Evolutionary conservation across 2,888 invertebrate species (phyloP).

Genomic region (Nephrotoma guestfalica): DNA sequence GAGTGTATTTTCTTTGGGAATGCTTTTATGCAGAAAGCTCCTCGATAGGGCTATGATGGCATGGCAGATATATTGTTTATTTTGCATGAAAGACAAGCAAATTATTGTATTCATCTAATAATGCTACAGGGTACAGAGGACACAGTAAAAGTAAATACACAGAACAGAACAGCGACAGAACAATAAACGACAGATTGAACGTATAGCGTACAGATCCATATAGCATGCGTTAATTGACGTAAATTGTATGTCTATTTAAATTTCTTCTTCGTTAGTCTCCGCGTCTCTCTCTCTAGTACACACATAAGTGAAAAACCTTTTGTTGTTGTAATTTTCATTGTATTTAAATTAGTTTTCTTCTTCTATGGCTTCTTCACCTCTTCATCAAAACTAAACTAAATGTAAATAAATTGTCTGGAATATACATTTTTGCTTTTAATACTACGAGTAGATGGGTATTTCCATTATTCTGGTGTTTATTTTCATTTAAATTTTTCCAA

Average conservation of each 20-base stretch:
- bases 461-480: neutral
- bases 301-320: neutral
- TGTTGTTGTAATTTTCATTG: neutral
- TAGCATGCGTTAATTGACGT: neutral
- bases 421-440: neutral
- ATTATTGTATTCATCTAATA: neutral
- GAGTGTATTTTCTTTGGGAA: too few relatives aligned
- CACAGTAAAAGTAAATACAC: neutral
- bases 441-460: neutral
- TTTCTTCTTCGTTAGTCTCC: neutral
- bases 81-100: neutral
- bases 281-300: neutral
- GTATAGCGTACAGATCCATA: neutral
- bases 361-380: neutral
- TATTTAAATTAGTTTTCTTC: neutral
- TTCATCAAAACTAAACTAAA: neutral
- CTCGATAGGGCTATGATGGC: too few relatives aligned
- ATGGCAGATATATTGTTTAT: too few relatives aligned
- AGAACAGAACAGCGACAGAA: neutral
- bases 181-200: neutral
- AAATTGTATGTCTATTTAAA: neutral
- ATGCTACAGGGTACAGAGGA: neutral
- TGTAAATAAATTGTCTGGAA: neutral
- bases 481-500: neutral
- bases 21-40: too few relatives aligned